Evolutionary conservation across 1,140 invertebrate species (phyloP), one percentile per base, ranked within the genome.

Genomic region (Heliconius congener): DNA sequence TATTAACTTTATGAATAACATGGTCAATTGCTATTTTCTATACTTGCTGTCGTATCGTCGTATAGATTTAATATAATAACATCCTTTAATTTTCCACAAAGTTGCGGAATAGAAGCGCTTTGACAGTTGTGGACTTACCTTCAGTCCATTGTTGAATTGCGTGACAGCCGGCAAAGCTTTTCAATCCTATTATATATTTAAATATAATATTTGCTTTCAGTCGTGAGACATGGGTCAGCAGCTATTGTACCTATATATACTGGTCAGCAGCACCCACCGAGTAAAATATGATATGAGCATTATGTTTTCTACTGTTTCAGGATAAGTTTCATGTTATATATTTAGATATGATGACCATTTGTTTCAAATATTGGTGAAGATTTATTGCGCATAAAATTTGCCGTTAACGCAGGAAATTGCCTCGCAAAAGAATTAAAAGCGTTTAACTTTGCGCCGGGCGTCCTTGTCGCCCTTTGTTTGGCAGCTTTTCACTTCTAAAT

Each of bases 401-500:
- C 85, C 85, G 80, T 88, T 89, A 87, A 89, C 85, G 84, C 82
- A 79, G 82, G 82, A 88, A 89, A 89, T 90, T 87, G 81, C 83
- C 83, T 86, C 77, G 83, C 81, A 85, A 84, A 87, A 87, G 88
- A 90, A 91, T 90, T 89, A 88, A 88, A 89, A 83, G 83, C 86
- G 83, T 90, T 90, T 87, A 89, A 90, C 84, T 89, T 90, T 85
- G 83, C 85, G 84, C 82, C 80, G 83, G 84, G 84, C 86, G 85
- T 88, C 85, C 85, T 87, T 86, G 90, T 88, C 85, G 87, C 85
- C 84, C 85, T 91, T 92, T 91, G 91, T 93, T 91, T 86, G 86
- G 84, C 83, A 85, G 85, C 86, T 87, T 89, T 88, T 90, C 86
- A 86, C 84, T 82, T 87, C 85, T 87, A 89, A 91, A 91, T 91